These are phyloP conservation scores for Agelas oroides DNA, from an alignment of 37 sponge, comb jelly and placozoan genomes.

Conservation along the genomic window DNA sequence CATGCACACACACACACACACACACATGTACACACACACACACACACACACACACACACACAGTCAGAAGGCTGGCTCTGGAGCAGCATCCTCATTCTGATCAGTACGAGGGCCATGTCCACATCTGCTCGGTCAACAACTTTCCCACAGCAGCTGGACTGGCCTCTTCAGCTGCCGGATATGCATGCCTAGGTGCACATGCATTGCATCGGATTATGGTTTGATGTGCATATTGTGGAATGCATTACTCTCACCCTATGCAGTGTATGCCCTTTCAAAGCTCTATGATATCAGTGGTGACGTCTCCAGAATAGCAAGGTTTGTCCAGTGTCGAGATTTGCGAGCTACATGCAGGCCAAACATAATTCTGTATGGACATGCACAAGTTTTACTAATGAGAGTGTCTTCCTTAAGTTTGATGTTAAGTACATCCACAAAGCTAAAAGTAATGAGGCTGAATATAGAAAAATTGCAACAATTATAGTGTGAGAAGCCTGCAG, in stretches of 20 bases:
- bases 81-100: conserved; percentile 14
- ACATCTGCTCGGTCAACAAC: conserved; percentile 91
- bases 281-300: conserved; percentile 74
- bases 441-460: no score
- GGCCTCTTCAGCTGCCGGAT: conserved; percentile 99
- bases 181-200: conserved; percentile 88
- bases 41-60: background rate
- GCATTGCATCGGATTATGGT: no score
- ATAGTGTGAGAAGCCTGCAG: no score
- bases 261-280: conserved; percentile 40
- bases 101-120: conserved; percentile 40
- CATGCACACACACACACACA: no score
- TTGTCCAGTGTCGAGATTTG: background rate
- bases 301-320: conserved; percentile 89
- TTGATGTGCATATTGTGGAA: no score
- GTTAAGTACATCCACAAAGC: no score
- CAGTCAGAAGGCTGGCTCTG: conserved; percentile 39
- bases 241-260: background rate
- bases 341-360: no score
- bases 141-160: conserved; percentile 99
- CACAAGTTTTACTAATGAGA: no score
- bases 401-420: no score
- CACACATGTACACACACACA: no score
- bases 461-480: no score
- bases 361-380: no score